Conservation (phyloP, 2,797 vertebrate genomes). For the Catostomus latipinnis region DNA sequence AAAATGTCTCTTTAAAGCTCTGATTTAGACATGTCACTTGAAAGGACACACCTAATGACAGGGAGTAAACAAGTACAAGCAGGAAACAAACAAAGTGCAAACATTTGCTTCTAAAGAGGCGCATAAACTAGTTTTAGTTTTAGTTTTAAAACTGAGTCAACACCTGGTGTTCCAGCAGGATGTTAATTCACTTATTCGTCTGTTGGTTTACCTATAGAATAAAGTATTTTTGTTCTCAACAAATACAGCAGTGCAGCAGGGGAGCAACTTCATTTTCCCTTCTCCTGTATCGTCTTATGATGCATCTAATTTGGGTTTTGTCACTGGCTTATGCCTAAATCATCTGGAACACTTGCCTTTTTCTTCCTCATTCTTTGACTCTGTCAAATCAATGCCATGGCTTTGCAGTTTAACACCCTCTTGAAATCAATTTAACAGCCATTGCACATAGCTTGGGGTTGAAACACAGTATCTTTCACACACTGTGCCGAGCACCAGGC, state of each 20-base stretch:
- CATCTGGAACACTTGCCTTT: slow-evolving; percentile 58
- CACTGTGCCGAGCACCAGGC: slow-evolving; percentile 35
- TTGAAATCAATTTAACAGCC: slow-evolving; percentile 70
- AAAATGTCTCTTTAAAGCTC: background rate
- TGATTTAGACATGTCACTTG: background rate
- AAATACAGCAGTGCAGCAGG: slow-evolving; percentile 63
- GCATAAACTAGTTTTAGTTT: background rate
- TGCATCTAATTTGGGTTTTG: slow-evolving; percentile 72
- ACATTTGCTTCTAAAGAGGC: background rate
- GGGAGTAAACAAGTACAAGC: background rate
- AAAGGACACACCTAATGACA: background rate
- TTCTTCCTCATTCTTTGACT: background rate
- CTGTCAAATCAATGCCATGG: slow-evolving; percentile 67
- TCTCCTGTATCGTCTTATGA: slow-evolving; percentile 62
- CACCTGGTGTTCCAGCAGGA: background rate
- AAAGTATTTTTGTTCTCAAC: slow-evolving; percentile 58
- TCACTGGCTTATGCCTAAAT: slow-evolving; percentile 65
- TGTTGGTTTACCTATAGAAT: slow-evolving; percentile 5
- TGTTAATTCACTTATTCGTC: background rate
- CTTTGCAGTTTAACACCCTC: slow-evolving; percentile 60
- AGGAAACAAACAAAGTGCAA: background rate
- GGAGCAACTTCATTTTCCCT: slow-evolving; percentile 67
- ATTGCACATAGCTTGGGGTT: slow-evolving; percentile 64
- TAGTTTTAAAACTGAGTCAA: background rate
- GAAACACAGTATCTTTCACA: slow-evolving; percentile 46